Evolutionary conservation across 2,113 vertebrate species (phyloP), one percentile per base, ranked within the genome.

Genomic region (Planiliza haematocheilus): DNA sequence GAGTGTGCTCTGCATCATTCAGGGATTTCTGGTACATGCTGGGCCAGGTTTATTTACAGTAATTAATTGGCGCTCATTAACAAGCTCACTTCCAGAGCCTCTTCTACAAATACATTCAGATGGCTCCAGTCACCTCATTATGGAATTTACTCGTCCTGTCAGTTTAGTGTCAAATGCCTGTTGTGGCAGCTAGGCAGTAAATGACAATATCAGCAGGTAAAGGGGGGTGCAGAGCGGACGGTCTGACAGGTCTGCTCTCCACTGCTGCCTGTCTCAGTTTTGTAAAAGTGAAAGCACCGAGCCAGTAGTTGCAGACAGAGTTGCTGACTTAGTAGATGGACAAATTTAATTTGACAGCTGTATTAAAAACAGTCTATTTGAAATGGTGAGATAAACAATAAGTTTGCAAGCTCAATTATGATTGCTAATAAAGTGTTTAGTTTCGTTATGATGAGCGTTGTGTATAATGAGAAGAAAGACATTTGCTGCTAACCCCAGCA

Each of bases 61-160:
- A 18, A 58, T 39, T 36, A 41, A 20, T 21, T 41, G 17, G 45
- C 18, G 37, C 56, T 41, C 18, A 39, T 50, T 59, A 68, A 57
- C 42, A 42, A 59, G 53, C 21, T n/a, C 34, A 30, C 34, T 14
- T 45, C 39, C 52, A 65, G 8, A n/a, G n/a, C n/a, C n/a, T n/a
- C n/a, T n/a, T n/a, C n/a, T n/a, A n/a, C n/a, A n/a, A n/a, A n/a
- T n/a, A n/a, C n/a, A n/a, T n/a, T n/a, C n/a, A 70, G 11, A 53
- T 48, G 38, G 39, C 39, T 56, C 24, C 48, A 10, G 53, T 52
- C 76, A 56, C 37, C 57, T 77, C 20, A 45, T 56, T 57, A 45
- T 43, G 37, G 10, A 41, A 21, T 52, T 18, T 24, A 51, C 38
- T 10, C 43, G 16, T 24, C 14, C 11, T 67, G 12, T 17, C 58